phyloP scores from a whole-genome alignment of 2,888 invertebrate genomes.

The Tetranychus piercei region DNA sequence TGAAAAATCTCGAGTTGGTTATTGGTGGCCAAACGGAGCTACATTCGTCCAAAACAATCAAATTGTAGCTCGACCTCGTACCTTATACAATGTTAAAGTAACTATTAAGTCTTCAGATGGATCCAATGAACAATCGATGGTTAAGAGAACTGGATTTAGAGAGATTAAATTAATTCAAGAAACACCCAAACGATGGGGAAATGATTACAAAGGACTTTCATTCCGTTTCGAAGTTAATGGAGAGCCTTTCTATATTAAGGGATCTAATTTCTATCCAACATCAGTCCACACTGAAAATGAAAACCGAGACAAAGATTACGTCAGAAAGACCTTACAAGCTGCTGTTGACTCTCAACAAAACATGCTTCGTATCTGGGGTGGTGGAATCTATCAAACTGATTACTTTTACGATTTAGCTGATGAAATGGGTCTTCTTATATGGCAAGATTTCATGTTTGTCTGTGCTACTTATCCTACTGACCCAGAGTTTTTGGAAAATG shows the following conservation, averaged over 20 bases:
- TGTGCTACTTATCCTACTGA: constrained; percentile 78
- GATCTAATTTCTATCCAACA: constrained; percentile 80
- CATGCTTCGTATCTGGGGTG: constrained; percentile 93
- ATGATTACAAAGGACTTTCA: constrained; percentile 42
- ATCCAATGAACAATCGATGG: constrained; percentile 33
- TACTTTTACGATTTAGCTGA: constrained; percentile 72
- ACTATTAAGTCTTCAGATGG: constrained; percentile 23
- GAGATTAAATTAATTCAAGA: constrained; percentile 60
- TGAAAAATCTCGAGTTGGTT: constrained; percentile 11
- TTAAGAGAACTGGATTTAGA: constrained; percentile 58
- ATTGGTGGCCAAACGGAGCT: constrained; percentile 86
- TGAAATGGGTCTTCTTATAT: constrained; percentile 69
- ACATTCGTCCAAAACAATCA: not conserved
- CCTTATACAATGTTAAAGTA: constrained; percentile 6
- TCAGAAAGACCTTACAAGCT: constrained; percentile 46
- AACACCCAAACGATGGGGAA: not conserved
- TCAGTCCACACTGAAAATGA: constrained; percentile 55
- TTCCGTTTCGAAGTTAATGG: constrained; percentile 77
- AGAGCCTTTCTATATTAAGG: constrained; percentile 75
- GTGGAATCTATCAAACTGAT: constrained; percentile 83
- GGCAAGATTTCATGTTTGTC: constrained; percentile 96
- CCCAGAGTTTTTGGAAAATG: constrained; percentile 49
- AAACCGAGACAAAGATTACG: constrained; percentile 39
- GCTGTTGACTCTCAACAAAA: constrained; percentile 65
- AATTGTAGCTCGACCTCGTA: not conserved